Percentiles rank a stretch among this genome's conserved stretches.
These are phyloP conservation scores for Theropithecus gelada DNA, from an alignment of 2,113 vertebrate species.

Conservation along the genomic window DNA sequence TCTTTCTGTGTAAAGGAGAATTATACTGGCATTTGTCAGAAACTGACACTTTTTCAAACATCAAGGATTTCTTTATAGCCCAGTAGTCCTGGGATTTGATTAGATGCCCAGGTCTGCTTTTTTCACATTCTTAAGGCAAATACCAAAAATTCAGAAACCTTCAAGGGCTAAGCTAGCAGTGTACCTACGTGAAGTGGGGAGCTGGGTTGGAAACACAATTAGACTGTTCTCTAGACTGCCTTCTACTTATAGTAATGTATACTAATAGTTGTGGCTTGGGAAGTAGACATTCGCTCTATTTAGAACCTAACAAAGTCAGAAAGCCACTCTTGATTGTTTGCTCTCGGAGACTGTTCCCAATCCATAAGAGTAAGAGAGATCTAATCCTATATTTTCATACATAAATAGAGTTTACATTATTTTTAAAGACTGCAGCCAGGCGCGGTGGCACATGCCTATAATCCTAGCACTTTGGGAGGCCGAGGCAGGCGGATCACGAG, in stretches of 20 bases:
- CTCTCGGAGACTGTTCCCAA: neutral
- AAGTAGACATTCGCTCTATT: neutral
- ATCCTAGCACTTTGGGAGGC: too few species aligned
- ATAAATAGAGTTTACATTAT: neutral
- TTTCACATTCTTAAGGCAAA: neutral
- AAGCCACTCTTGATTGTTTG: neutral
- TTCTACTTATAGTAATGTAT: neutral
- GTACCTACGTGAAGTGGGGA: neutral
- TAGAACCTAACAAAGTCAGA: neutral
- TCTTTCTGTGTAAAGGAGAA: neutral
- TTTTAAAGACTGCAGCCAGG: neutral
- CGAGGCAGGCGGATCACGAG: too few species aligned
- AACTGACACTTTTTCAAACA: neutral
- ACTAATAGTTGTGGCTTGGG: neutral
- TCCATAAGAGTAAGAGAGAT: neutral
- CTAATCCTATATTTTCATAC: neutral
- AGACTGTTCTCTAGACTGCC: neutral
- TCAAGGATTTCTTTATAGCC: neutral
- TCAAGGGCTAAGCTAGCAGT: neutral
- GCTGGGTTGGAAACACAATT: neutral
- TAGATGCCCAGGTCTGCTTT: neutral
- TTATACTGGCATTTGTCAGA: neutral
- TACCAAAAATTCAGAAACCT: neutral
- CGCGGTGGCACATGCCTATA: too few species aligned
- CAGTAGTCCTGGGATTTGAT: neutral